These are phyloP conservation scores for Cheirogaleus medius DNA, from an alignment of 2,113 vertebrate genomes.

Conservation along the genomic window DNA sequence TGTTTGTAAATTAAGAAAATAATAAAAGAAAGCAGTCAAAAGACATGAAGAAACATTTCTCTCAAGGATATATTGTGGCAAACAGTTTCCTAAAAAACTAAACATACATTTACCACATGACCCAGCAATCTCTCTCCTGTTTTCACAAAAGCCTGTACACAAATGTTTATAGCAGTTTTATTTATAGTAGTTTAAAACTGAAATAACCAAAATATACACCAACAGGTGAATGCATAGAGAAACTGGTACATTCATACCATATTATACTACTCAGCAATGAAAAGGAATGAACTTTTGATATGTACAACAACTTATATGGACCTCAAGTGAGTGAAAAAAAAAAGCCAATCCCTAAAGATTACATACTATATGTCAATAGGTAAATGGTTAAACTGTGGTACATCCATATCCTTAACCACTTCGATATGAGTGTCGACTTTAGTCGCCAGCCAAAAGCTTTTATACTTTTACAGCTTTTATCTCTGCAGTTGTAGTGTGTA, in stretches of 20 bases:
- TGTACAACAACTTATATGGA: neutral
- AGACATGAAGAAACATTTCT: neutral
- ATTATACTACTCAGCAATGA: neutral
- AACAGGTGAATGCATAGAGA: neutral
- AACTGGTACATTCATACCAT: neutral
- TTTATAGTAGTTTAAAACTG: neutral
- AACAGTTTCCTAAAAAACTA: neutral
- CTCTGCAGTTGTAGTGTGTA: too few relatives aligned
- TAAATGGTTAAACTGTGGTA: conserved; percentile 16
- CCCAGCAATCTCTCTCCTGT: neutral
- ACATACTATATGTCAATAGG: neutral
- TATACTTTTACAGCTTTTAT: too few relatives aligned
- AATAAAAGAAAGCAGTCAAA: neutral
- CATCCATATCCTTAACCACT: neutral
- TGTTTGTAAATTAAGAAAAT: too few relatives aligned
- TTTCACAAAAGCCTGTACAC: neutral
- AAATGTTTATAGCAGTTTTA: neutral
- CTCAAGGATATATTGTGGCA: neutral
- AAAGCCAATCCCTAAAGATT: neutral
- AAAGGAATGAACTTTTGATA: neutral
- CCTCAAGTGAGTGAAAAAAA: neutral
- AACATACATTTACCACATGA: neutral
- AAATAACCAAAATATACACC: neutral
- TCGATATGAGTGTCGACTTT: too few relatives aligned
- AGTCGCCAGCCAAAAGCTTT: too few relatives aligned